Conservation (phyloP, 2,888 invertebrate species). For the Mongoloraphidia duomilia region DNA sequence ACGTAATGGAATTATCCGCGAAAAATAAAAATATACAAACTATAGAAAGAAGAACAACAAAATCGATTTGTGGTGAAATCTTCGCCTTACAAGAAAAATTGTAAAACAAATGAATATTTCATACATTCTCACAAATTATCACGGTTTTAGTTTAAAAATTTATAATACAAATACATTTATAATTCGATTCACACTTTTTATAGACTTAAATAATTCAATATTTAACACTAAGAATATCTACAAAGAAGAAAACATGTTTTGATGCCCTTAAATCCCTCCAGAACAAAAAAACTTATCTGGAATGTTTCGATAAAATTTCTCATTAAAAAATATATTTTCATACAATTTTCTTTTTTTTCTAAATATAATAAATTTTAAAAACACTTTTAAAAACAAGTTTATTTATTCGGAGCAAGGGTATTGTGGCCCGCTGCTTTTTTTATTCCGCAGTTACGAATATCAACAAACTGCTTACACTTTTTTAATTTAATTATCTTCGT, state of each 20-base stretch:
- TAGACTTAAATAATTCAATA: no score
- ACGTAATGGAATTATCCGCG: no score
- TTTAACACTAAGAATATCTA: no score
- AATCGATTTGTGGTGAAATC: no score
- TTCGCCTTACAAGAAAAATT: no score
- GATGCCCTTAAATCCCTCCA: constrained; percentile 36
- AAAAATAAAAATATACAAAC: no score
- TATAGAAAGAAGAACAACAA: no score
- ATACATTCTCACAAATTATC: no score
- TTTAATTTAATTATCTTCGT: background rate
- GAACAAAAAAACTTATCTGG: constrained; percentile 27
- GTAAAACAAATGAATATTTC: no score
- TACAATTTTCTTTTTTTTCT: background rate
- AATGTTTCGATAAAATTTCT: constrained; percentile 24
- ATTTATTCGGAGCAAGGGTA: constrained; percentile 1
- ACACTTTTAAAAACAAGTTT: background rate
- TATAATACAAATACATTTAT: no score
- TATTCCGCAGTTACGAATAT: background rate
- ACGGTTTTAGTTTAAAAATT: no score
- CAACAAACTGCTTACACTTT: background rate
- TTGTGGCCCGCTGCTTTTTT: background rate
- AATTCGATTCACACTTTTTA: no score
- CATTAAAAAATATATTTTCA: background rate
- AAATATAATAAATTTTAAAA: constrained; percentile 1
- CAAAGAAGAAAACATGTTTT: constrained; percentile 16